phyloP scores from a whole-genome alignment of 2,113 vertebrate species.

The Phainopepla nitens region DNA sequence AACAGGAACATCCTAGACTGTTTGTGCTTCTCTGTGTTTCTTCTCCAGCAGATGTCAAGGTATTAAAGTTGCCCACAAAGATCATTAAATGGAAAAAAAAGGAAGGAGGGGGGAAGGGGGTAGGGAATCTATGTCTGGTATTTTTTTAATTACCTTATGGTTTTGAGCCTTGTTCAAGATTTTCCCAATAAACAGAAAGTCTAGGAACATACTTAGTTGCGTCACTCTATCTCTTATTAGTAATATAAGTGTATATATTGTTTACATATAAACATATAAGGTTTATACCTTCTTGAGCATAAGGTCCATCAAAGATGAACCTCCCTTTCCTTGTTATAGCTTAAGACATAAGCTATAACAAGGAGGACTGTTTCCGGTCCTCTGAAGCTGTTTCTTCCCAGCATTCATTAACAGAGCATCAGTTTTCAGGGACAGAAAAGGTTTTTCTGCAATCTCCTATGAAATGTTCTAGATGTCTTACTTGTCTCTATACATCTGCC shows the following conservation, averaged over 20 bases:
- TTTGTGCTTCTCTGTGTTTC: background rate
- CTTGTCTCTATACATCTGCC: background rate
- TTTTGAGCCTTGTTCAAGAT: background rate
- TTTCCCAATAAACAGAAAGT: background rate
- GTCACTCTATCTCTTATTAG: background rate
- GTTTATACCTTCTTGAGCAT: background rate
- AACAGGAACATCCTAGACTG: background rate
- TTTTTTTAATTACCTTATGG: background rate
- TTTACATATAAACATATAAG: background rate
- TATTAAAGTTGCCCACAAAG: background rate
- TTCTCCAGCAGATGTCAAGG: background rate
- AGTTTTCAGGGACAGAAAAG: background rate
- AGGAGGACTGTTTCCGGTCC: background rate
- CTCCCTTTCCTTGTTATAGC: background rate
- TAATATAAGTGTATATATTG: background rate
- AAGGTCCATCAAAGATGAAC: background rate
- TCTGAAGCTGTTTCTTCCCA: background rate
- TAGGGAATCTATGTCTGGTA: too few species aligned
- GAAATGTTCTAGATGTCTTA: background rate
- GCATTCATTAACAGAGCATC: background rate
- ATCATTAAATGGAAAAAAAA: background rate
- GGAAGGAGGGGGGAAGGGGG: rapidly evolving
- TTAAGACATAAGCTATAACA: background rate
- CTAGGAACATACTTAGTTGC: background rate
- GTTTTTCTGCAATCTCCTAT: background rate